phyloP scores from a whole-genome alignment of 35 echinoderm and acorn worm species.

The Apostichopus californicus region DNA sequence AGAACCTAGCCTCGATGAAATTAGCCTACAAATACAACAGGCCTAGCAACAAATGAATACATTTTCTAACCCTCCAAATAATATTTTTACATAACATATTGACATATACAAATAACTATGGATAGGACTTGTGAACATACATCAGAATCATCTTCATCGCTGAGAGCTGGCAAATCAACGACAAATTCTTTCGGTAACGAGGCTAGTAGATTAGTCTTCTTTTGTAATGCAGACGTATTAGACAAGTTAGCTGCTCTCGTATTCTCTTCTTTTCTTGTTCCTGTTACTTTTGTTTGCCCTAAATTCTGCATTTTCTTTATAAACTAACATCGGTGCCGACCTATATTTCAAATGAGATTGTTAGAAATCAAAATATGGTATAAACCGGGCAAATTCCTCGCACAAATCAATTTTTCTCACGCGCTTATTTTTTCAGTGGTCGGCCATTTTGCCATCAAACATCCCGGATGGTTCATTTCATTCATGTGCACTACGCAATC shows the following conservation, averaged over 20 bases:
- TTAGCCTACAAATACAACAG: slow-evolving; percentile 1
- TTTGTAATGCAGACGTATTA: slow-evolving; percentile 62
- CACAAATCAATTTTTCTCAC: slow-evolving; percentile 17
- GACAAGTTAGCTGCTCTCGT: slow-evolving; percentile 60
- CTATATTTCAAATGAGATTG: slow-evolving; percentile 22
- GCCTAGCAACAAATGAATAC: neutral
- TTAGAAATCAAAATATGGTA: neutral
- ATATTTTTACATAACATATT: no score
- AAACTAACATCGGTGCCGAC: slow-evolving; percentile 35
- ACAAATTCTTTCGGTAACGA: slow-evolving; percentile 77
- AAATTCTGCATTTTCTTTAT: slow-evolving; percentile 96
- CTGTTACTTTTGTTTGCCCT: slow-evolving; percentile 83
- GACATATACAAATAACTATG: neutral
- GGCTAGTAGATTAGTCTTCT: slow-evolving; percentile 77
- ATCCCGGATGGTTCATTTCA: slow-evolving; percentile 23
- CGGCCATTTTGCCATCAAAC: slow-evolving; percentile 38
- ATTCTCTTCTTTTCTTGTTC: slow-evolving; percentile 73
- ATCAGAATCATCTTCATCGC: slow-evolving; percentile 94
- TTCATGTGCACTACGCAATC: slow-evolving; percentile 20
- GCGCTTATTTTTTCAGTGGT: slow-evolving; percentile 12
- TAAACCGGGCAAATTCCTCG: slow-evolving; percentile 8
- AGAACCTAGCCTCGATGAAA: no score
- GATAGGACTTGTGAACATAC: slow-evolving; percentile 53
- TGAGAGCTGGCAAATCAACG: slow-evolving; percentile 85
- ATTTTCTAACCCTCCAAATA: neutral